These are phyloP conservation scores for Salvator merianae DNA, from an alignment of 2,113 vertebrate species.

Conservation along the genomic window DNA sequence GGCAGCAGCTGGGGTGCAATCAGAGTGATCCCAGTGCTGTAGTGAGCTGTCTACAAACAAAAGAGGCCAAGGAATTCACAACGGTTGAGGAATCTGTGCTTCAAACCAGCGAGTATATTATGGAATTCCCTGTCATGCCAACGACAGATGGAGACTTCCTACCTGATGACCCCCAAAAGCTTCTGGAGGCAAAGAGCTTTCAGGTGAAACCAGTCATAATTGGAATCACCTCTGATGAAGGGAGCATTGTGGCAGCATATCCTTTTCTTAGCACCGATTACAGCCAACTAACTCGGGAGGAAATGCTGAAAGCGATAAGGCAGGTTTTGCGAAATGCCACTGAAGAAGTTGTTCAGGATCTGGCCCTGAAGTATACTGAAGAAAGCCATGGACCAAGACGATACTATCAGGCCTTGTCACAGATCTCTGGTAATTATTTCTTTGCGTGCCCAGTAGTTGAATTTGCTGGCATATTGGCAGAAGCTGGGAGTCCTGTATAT, in stretches of 20 bases:
- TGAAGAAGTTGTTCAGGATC: slow-evolving; percentile 40
- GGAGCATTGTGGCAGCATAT: slow-evolving; percentile 62
- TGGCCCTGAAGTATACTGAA: slow-evolving; percentile 71
- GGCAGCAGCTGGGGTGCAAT: slow-evolving; percentile 63
- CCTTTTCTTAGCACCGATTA: slow-evolving; percentile 60
- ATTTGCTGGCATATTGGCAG: slow-evolving; percentile 63
- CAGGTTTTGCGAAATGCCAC: slow-evolving; percentile 29
- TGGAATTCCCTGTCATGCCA: slow-evolving; percentile 55
- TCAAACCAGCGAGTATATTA: accelerated
- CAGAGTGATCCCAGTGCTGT: slow-evolving; percentile 29
- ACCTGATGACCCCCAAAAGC: slow-evolving; percentile 52
- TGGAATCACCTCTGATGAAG: slow-evolving; percentile 74
- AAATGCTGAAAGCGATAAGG: slow-evolving; percentile 59
- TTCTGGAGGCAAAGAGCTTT: slow-evolving; percentile 52
- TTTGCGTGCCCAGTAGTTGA: slow-evolving; percentile 68
- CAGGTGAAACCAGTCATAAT: slow-evolving; percentile 69
- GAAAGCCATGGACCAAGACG: slow-evolving; percentile 56
- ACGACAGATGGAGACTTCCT: slow-evolving; percentile 72
- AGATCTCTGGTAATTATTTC: slow-evolving; percentile 63
- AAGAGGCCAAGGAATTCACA: slow-evolving; percentile 45
- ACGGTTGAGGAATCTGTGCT: slow-evolving; percentile 42
- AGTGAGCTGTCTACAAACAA: slow-evolving; percentile 67
- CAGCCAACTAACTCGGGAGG: slow-evolving; percentile 69
- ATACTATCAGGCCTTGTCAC: slow-evolving; percentile 66
- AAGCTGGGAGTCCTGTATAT: slow-evolving; percentile 60